phyloP scores from a whole-genome alignment of 2,888 invertebrate genomes.

The Odontothrips loti region DNA sequence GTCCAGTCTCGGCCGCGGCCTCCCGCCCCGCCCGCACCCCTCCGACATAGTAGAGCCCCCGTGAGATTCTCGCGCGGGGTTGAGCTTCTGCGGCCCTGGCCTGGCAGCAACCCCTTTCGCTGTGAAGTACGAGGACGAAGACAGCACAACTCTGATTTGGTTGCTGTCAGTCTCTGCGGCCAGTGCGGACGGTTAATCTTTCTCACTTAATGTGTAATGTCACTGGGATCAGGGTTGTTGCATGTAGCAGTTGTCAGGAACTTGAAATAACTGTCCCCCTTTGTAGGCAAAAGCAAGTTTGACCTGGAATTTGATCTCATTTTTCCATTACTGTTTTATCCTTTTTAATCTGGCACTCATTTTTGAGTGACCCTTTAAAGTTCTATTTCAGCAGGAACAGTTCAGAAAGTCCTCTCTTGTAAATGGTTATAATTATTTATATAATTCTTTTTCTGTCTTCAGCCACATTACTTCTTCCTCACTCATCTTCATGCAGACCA shows the following conservation, averaged over 20 bases:
- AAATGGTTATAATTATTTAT: too few relatives aligned
- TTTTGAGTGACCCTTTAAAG: neutral
- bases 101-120: neutral
- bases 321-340: too few relatives aligned
- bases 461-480: constrained; percentile 36
- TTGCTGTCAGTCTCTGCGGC: too few relatives aligned
- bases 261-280: too few relatives aligned
- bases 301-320: too few relatives aligned
- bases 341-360: neutral
- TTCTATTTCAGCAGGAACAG: neutral
- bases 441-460: constrained; percentile 45
- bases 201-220: too few relatives aligned
- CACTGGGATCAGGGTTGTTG: too few relatives aligned
- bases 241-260: too few relatives aligned
- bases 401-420: too few relatives aligned
- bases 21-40: neutral
- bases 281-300: too few relatives aligned
- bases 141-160: too few relatives aligned
- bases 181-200: too few relatives aligned
- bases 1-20: neutral
- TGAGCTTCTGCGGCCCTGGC: neutral
- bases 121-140: neutral
- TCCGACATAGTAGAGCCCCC: neutral
- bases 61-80: neutral
- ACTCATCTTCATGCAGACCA: constrained; percentile 32